Percentiles rank a stretch among this genome's conserved stretches.
phyloP scores from a whole-genome alignment of 1,140 invertebrate species.

The Dendroctonus valens region DNA sequence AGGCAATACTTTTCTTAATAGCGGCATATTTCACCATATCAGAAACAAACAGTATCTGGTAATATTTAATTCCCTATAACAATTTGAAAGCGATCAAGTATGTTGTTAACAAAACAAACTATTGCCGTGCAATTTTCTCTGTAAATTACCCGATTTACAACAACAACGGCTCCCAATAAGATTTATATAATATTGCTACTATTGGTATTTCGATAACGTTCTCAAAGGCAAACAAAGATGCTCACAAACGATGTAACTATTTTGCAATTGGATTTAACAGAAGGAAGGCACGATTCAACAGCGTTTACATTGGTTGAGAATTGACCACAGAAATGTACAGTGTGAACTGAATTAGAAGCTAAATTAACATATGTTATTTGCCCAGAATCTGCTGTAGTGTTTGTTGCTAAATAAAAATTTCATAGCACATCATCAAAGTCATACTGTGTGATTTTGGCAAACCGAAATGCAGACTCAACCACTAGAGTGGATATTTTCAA shows the following conservation, averaged over 20 bases:
- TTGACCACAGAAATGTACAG: slow-evolving; percentile 15
- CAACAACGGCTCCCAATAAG: background rate
- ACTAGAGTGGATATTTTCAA: too few relatives aligned
- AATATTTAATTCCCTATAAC: slow-evolving; percentile 22
- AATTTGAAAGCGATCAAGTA: slow-evolving; percentile 21
- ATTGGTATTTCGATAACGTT: slow-evolving; percentile 24
- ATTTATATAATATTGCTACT: slow-evolving; percentile 23
- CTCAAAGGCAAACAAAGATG: slow-evolving; percentile 13
- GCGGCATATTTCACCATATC: slow-evolving; percentile 5
- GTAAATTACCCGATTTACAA: slow-evolving; percentile 16
- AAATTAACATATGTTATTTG: too few relatives aligned
- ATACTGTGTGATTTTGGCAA: too few relatives aligned
- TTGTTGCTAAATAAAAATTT: too few relatives aligned
- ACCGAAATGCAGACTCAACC: too few relatives aligned
- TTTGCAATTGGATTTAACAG: slow-evolving; percentile 19
- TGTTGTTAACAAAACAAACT: slow-evolving; percentile 20
- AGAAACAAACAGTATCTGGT: background rate
- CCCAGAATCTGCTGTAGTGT: too few relatives aligned
- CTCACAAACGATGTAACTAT: slow-evolving; percentile 21
- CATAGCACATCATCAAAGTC: too few relatives aligned
- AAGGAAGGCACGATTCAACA: slow-evolving; percentile 22
- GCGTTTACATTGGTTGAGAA: background rate
- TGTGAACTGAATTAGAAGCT: background rate
- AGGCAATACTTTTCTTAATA: background rate
- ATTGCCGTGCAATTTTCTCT: slow-evolving; percentile 15